phyloP scores from a whole-genome alignment of 2,113 vertebrate genomes.

The Marmota monax region DNA sequence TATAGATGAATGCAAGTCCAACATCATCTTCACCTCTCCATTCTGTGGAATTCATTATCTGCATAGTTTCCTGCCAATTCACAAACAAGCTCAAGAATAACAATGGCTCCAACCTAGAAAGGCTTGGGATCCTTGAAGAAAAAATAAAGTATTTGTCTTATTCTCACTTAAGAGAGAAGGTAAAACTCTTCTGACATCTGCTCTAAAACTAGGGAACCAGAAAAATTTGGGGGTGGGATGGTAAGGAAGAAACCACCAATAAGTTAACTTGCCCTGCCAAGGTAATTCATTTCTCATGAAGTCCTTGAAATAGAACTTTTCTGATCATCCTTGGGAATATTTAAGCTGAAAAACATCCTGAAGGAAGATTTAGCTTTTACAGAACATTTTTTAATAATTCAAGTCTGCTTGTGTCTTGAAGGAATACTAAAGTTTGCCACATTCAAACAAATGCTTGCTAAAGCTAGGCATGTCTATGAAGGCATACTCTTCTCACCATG shows the following conservation, averaged over 20 bases:
- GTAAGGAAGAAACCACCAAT: not conserved
- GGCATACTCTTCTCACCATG: not conserved
- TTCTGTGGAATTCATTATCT: not conserved
- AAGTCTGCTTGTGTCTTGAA: not conserved
- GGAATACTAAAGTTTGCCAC: not conserved
- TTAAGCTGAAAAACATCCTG: not conserved
- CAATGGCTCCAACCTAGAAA: not conserved
- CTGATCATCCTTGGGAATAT: not conserved
- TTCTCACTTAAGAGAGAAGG: not conserved
- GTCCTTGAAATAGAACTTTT: not conserved
- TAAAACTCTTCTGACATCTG: not conserved
- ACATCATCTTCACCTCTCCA: not conserved
- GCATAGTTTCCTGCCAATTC: not conserved
- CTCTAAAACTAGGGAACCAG: not conserved
- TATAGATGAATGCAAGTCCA: not conserved
- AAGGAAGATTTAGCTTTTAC: not conserved
- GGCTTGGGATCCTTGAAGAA: not conserved
- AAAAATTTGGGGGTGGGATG: not conserved
- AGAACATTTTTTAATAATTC: not conserved
- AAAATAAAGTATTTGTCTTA: not conserved
- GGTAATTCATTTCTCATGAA: constrained; percentile 14
- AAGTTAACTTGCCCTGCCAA: not conserved
- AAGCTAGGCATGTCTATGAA: not conserved
- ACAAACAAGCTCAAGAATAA: not conserved
- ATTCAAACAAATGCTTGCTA: not conserved